phyloP scores from a whole-genome alignment of 2,888 invertebrate species.

The Odiellus spinosus region DNA sequence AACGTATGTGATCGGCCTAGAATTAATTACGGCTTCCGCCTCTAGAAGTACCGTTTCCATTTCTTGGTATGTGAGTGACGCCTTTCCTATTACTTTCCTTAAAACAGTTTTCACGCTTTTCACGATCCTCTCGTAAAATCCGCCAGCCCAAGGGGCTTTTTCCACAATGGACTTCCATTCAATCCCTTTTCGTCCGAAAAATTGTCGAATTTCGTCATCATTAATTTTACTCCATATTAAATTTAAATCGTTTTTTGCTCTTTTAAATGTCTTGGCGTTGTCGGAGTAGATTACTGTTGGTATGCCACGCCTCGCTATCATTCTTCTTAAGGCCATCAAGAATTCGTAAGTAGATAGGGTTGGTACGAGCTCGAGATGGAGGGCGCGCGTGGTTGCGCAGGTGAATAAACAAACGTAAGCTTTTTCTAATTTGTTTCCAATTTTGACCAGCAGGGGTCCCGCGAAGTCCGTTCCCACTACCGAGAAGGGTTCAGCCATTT shows the following conservation, averaged over 20 bases:
- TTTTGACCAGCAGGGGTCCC: slow-evolving; percentile 26
- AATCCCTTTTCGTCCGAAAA: slow-evolving; percentile 10
- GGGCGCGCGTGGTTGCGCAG: slow-evolving; percentile 28
- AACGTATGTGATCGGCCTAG: slow-evolving; percentile 25
- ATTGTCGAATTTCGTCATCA: too few relatives aligned
- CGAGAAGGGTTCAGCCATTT: slow-evolving; percentile 10
- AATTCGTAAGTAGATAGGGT: slow-evolving; percentile 21
- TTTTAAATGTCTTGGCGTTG: slow-evolving; percentile 3
- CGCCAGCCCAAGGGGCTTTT: slow-evolving; percentile 31
- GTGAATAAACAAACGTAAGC: slow-evolving; percentile 23
- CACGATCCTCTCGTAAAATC: slow-evolving; percentile 31
- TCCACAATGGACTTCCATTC: slow-evolving; percentile 28
- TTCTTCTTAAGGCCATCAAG: slow-evolving; percentile 2
- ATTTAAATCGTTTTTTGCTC: slow-evolving; percentile 1
- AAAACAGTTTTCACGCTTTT: slow-evolving; percentile 28
- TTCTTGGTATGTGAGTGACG: slow-evolving; percentile 28
- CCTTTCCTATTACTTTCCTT: slow-evolving; percentile 25
- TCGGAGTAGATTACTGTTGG: not conserved
- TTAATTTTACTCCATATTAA: not conserved
- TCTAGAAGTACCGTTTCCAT: slow-evolving; percentile 25
- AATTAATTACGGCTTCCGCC: slow-evolving; percentile 23
- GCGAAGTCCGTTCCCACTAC: slow-evolving; percentile 27
- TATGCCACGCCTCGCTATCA: slow-evolving; percentile 1
- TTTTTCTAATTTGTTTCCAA: slow-evolving; percentile 24
- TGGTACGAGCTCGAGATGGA: slow-evolving; percentile 28